Evolutionary conservation across 2,113 vertebrate species (phyloP), one percentile per base, ranked within the genome.

Genomic region (Melanostigma gelatinosum): DNA sequence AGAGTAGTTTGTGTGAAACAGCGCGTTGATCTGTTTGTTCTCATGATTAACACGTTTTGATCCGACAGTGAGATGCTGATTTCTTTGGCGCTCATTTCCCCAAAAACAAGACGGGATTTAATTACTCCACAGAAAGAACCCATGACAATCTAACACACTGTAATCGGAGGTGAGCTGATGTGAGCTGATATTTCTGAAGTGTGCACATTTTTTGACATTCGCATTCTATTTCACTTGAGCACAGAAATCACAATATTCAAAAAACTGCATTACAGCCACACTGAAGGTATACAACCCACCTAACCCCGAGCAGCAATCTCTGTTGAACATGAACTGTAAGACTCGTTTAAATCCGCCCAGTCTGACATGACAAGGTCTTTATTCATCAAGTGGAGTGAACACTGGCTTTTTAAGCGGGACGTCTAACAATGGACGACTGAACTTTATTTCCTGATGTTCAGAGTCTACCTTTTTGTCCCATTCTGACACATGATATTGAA

Each of bases 391-490:
- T 80, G 68, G 76, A 79, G 67, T 61, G 72, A 81, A 76, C 72
- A 65, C 69, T 82, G 86, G 86, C 85, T 89, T 88, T 82, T 77
- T 81, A 81, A 84, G 83, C 63, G 6, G 75, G 75, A 69, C 3
- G 44, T 85, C 87, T 88, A 78, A 79, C 29, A 52, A 57, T 69
- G 82, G 74, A 84, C 72, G 77, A 42, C 58, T 83, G 62, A 83
- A 84, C 75, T 82, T 69, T 71, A 82, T 80, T 83, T 88, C 71
- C 16, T 75, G 79, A 85, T 79, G 78, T 85, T 89, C 83, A 80
- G 80, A 83, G 63, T 6, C 54, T 80, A 85, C 82, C 84, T 88
- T 92, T 70, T 92, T 93, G 80, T 93, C 92, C 86, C 69, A 81
- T 87, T 93, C 75, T 77, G 68, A 90, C 64, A 88, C 78, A 46